Evolutionary conservation across 2,888 invertebrate species (phyloP), one percentile per base, ranked within the genome.

Genomic region (Chloroclysta siterata): DNA sequence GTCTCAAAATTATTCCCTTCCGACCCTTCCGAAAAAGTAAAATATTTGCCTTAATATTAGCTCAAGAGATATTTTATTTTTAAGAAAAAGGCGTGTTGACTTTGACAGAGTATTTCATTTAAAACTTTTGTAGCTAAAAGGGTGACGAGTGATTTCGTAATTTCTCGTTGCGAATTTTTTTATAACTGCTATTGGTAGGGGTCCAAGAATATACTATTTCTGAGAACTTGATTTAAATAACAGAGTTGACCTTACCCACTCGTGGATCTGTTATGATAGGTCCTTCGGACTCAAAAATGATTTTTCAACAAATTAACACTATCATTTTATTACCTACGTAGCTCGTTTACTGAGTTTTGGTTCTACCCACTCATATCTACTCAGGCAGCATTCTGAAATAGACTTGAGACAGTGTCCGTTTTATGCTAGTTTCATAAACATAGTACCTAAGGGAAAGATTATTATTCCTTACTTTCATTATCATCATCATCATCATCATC

Each of bases 21-120:
- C 2, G 7, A 39, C 11, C 22, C 8, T 11, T 10, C 10, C n/a
- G 29, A 15, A 29, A 50, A 56, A 28, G 48, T 54, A 29, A 56
- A 56, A 53, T 53, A 48, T 63, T 52, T 51, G 44, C 36, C 22
- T 28, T 53, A 47, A 63, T 53, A 48, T 53, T 42, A 46, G 15
- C 47, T 33, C 52, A 28, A 44, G 48, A 36, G 22, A 22, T 22
- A 58, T 51, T 47, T 60, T 50, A 28, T 33, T 54, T 46, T 55
- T 36, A 46, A 22, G 39, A 44, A 47, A 47, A 57, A 33, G 54
- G 8, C 54, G 17, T 42, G 48, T 63, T 63, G 63, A 55, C 63
- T 54, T 59, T 63, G 59, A 59, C 51, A 41, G 2, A 22, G 51
- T 46, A 52, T 63, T 63, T 59, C 46, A 59, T 59, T 63, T 51